Evolutionary conservation across 1,140 invertebrate species (phyloP), one percentile per base, ranked within the genome.

Genomic region (Rhynchophorus ferrugineus): DNA sequence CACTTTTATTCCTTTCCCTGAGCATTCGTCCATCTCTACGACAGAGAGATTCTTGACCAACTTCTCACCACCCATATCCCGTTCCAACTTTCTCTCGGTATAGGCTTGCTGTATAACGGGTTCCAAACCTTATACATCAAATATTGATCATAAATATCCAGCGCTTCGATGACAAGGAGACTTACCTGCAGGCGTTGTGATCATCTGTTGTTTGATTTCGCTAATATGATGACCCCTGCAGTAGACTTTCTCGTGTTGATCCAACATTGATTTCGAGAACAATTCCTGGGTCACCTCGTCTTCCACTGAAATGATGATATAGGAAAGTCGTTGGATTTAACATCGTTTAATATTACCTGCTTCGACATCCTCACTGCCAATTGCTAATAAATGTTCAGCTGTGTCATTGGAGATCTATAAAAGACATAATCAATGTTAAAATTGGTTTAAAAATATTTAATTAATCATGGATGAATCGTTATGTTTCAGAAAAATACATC

Each of bases 91-190:
- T 35, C 36, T 50, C 45, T 55, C 57, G 1, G 21, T 55, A 24
- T 51, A 54, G 17, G 52, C 47, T 48, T 55, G 49, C 36, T 59
- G 57, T 5, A 59, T 18, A 2, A 59, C 22, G 19, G 43, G 52
- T 34, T 59, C 49, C 38, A 41, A 18, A 2, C 57, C 57, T 47
- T n/a, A 42, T 16, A 42, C 39, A 42, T 1, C 39, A 46, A n/a
- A 36, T 1, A 46, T 33, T 46, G 3, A 16, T 46, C 9, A n/a
- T 13, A 16, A 22, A 3, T 43, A 29, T 29, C 5, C 24, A 29
- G 24, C 5, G 24, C 11, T 5, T 29, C 24, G 5, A 5, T 6
- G 24, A 11, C 24, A 6, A 11, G 11, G 24, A 11, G 24, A 2
- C 7, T 3, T 24, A 51, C 49, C 49, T 38, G 35, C 37, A 2